Evolutionary conservation across 2,888 invertebrate species (phyloP).

Genomic region (Rhagium mordax): DNA sequence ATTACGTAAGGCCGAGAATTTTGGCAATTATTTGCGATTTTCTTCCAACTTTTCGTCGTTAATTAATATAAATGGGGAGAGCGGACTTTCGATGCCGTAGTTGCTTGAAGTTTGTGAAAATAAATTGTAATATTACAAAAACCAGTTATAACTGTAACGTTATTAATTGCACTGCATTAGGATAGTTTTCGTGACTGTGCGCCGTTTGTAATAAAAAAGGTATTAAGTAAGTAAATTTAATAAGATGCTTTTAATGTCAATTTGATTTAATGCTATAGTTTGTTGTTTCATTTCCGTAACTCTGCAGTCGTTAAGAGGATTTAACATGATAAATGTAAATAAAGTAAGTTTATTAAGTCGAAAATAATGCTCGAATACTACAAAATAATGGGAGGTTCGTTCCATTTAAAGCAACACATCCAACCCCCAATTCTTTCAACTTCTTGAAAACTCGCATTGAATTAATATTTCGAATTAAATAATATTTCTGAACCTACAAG

Average conservation of each 20-base stretch:
- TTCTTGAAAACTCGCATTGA: no score
- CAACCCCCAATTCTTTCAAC: no score
- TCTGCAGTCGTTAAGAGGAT: conserved; percentile 43
- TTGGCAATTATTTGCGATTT: conserved; percentile 34
- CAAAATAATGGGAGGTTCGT: no score
- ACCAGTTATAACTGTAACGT: conserved; percentile 13
- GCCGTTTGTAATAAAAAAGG: conserved; percentile 21
- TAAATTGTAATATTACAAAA: conserved; percentile 18
- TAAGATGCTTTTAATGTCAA: conserved; percentile 13
- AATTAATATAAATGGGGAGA: conserved; percentile 42
- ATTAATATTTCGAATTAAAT: no score
- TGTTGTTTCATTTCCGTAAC: conserved; percentile 32
- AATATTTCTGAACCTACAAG: no score
- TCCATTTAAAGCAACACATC: no score
- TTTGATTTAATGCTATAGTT: conserved; percentile 15
- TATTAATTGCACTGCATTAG: conserved; percentile 21
- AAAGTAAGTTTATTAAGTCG: no score
- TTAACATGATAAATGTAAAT: no score
- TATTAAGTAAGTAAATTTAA: conserved; percentile 13
- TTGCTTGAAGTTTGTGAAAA: background rate
- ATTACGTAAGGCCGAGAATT: conserved; percentile 22
- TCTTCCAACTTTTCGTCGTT: conserved; percentile 34
- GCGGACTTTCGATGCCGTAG: conserved; percentile 28
- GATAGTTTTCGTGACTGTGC: conserved; percentile 24
- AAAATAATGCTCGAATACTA: no score